Base-by-base conservation (phyloP, 2,797 vertebrate species). In the Trichosurus vulpecula region DNA sequence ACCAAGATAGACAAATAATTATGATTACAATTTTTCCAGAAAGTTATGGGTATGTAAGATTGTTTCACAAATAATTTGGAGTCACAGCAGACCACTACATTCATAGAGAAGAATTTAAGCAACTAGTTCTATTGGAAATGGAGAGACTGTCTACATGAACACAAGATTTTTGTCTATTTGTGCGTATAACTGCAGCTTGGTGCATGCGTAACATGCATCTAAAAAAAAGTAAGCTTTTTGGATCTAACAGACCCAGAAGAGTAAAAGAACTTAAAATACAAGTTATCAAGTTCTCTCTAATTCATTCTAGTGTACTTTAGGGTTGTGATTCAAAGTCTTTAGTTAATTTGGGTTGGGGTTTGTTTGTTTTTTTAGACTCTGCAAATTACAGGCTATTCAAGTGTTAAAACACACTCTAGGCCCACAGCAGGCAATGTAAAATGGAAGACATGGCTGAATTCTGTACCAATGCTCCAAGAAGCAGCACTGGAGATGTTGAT, bases 251-350 rank as follows among this genome's bases (percentile, higher is more conserved):
- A 98, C 97, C 97, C 96, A 95, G 12, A 97, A 97, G 92, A 81
- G 94, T 95, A 96, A 96, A 97, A 94, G 94, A 90, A 96, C 56
- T 96, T 92, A 66, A 90, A 54, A 94, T 95, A 96, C 91, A 96
- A 96, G 94, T 52, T 93, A 58, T 6, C 91, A 96, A 93, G 93
- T 54, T 94, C 81, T 41, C 87, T 97, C 97, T 97, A 91, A 95
- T 91, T 94, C 90, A 97, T 96, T 98, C 95, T 97, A 93, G 94
- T 97, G 95, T 93, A 98, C 96, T 95, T 95, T 97, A 97, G 92
- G 96, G 91, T 96, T 96, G 94, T 54, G 91, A 54, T 95, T 96
- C 81, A 95, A 94, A 97, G 35, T 94, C 92, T 92, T 95, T 94
- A 87, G 95, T 92, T 96, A 97, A 95, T 93, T 5, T 92, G 66